phyloP scores from a whole-genome alignment of 64 coral and sea anemone species.

The Pachyseris speciosa region DNA sequence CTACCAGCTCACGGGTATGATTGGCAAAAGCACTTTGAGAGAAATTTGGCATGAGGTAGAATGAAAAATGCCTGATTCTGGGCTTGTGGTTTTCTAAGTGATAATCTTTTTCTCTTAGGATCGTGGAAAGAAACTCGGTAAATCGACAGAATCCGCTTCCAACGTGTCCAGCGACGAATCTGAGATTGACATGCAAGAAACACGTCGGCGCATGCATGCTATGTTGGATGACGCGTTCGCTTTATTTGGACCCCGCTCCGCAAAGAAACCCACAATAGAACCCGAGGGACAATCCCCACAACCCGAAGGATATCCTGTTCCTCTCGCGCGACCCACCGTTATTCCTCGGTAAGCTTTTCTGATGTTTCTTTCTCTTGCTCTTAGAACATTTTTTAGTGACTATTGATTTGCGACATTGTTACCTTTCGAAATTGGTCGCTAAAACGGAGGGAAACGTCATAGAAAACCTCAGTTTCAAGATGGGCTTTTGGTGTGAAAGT shows the following conservation, averaged over 20 bases:
- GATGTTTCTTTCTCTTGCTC: not conserved
- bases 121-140: not conserved
- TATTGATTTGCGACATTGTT: no score
- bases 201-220: constrained; percentile 83
- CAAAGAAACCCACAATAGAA: constrained; percentile 53
- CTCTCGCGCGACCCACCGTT: not conserved
- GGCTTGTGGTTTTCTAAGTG: no score
- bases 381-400: no score
- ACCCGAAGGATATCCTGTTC: not conserved
- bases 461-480: no score
- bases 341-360: not conserved
- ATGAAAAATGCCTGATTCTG: no score
- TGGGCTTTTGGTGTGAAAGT: no score
- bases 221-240: constrained; percentile 93
- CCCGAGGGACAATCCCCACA: constrained; percentile 5
- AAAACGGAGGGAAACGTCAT: no score
- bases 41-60: no score
- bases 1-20: not conserved
- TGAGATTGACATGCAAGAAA: constrained; percentile 92
- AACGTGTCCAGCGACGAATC: constrained; percentile 77
- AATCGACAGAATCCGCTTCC: constrained; percentile 10
- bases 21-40: not conserved
- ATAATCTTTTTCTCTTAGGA: constrained; percentile 7
- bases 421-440: no score
- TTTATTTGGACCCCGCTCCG: constrained; percentile 62